These are phyloP conservation scores for Stomorhina lunata DNA, from an alignment of 2,888 invertebrate genomes.

Conservation along the genomic window DNA sequence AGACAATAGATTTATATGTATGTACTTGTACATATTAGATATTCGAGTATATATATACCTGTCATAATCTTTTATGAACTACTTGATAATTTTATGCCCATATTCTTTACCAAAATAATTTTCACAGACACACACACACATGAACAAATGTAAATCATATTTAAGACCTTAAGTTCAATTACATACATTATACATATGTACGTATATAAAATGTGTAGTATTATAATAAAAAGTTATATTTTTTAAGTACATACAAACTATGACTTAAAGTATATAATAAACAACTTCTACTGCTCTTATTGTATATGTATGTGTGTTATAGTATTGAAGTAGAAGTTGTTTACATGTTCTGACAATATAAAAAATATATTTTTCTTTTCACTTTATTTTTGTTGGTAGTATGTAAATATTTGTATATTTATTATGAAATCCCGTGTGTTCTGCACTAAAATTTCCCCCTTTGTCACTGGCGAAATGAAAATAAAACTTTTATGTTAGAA, in stretches of 20 bases:
- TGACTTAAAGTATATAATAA: background rate
- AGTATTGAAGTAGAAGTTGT: too few species aligned
- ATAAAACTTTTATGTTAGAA: slow-evolving; percentile 37
- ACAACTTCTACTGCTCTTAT: background rate
- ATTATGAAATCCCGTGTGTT: slow-evolving; percentile 39
- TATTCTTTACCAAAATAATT: background rate
- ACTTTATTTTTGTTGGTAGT: slow-evolving; percentile 7
- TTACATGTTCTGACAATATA: background rate
- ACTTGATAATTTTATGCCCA: background rate
- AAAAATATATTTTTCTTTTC: background rate
- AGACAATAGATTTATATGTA: background rate
- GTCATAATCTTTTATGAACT: background rate
- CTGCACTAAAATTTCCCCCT: slow-evolving; percentile 4
- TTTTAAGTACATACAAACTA: background rate
- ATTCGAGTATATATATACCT: slow-evolving; percentile 26
- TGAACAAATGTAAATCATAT: background rate
- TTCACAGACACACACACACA: background rate
- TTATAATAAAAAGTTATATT: background rate
- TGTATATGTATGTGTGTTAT: too few species aligned
- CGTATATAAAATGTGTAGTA: background rate
- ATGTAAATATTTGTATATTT: slow-evolving; percentile 48
- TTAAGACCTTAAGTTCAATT: slow-evolving; percentile 15
- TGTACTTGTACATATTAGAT: slow-evolving; percentile 36
- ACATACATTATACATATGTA: background rate
- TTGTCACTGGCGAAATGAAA: background rate